Conservation (phyloP, 1,140 invertebrate genomes). For the Pogonomyrmex barbatus region DNA sequence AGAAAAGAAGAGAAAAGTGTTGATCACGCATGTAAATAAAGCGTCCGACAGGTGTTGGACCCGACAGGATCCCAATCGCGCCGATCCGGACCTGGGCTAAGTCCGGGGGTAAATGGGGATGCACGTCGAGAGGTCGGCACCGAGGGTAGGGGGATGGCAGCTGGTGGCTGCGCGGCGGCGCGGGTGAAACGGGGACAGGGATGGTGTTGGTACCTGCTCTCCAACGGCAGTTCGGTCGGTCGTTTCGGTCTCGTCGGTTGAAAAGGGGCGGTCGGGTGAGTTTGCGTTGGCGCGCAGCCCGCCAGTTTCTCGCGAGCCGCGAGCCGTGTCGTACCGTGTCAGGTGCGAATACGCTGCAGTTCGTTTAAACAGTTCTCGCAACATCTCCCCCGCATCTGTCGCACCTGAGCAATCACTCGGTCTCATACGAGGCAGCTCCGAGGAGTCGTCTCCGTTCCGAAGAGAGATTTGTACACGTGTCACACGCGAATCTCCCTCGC, state of each 20-base stretch:
- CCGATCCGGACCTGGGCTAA: constrained; percentile 64
- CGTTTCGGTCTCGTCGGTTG: constrained; percentile 54
- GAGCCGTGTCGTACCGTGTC: constrained; percentile 74
- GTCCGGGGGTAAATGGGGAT: constrained; percentile 65
- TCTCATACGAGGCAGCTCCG: background rate
- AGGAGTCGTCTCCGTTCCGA: background rate
- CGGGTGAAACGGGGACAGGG: constrained; percentile 45
- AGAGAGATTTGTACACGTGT: background rate
- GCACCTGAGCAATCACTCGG: constrained; percentile 42
- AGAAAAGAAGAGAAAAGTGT: background rate
- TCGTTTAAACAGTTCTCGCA: background rate
- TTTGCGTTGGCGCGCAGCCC: constrained; percentile 76
- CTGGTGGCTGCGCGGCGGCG: constrained; percentile 23
- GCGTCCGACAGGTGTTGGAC: constrained; percentile 1
- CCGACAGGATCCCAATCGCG: constrained; percentile 27
- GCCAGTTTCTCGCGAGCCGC: constrained; percentile 83
- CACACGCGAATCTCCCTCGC: no score
- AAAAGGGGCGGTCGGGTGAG: constrained; percentile 68
- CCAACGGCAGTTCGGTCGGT: constrained; percentile 47
- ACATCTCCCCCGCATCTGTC: constrained; percentile 4
- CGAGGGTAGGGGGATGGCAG: constrained; percentile 53
- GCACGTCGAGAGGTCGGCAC: constrained; percentile 61
- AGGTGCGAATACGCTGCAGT: constrained; percentile 39
- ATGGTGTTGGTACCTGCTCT: constrained; percentile 71
- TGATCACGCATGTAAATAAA: constrained; percentile 32